Evolutionary conservation across 2,113 vertebrate genomes (phyloP), one percentile per base, ranked within the genome.

Genomic region (Atractosteus spatula): DNA sequence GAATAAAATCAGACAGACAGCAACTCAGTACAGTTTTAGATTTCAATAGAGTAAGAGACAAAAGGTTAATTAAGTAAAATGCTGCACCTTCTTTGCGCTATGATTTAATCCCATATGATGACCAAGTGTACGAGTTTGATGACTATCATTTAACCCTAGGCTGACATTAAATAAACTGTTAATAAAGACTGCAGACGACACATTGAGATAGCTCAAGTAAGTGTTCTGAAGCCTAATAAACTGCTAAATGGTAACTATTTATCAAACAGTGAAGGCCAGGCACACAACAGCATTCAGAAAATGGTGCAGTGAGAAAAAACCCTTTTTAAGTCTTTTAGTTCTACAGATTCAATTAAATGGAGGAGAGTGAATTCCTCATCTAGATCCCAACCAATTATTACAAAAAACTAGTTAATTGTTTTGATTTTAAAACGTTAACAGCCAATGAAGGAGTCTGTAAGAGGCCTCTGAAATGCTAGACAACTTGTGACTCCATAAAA

Each of bases 31-130:
- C 59, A 75, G 71, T 73, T 75, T 69, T 67, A 64, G 59, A 76
- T 78, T 75, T 81, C 71, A 80, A 82, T 70, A 74, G 74, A 65
- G 67, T 71, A 72, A 68, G 66, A 72, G 77, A 78, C 75, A 77
- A 78, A 73, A 81, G 74, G 74, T 81, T 81, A 84, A 83, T 83
- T 79, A 82, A 77, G 69, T 73, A 6, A 71, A 44, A 62, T 13
- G 44, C 51, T 12, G 47, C 69, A 61, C 11, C 69, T 81, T 69
- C 68, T 71, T 74, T 42, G 42, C 45, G 51, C 67, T 72, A 45
- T 79, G 42, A 75, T 66, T 77, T 71, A 59, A 82, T 71, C 76
- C 55, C 74, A 45, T 45, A 44, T 41, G 67, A 71, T 4, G 71
- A 76, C 56, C 12, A 74, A 68, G 8, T 69, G 69, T 71, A 73